Base-by-base conservation (phyloP, 2,113 vertebrate genomes). In the Python bivittatus region DNA sequence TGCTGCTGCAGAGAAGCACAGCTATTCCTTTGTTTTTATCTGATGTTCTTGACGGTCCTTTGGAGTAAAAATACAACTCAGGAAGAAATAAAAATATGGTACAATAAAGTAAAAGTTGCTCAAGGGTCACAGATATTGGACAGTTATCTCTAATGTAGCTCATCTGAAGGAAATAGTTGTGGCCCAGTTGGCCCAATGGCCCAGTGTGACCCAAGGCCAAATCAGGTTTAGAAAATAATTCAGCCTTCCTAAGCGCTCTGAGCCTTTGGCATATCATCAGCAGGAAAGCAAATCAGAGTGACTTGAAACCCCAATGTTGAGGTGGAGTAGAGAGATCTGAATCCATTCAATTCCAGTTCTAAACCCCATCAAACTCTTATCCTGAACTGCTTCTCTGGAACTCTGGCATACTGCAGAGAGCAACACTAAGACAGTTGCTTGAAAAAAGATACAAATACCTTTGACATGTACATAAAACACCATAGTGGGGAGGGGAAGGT, bases 111-210 rank as follows among this genome's bases (percentile, higher is more conserved):
- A 94, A 61, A 95, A 87, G 86, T 2, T 11, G 79, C 92, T 92
- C 84, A 33, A 95, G 96, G 96, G 93, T 96, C 94, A 96, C 83
- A 88, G 91, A 89, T 91, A 94, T 85, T 79, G 93, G 96, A 88
- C 91, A 86, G 79, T 92, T 94, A 92, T 91, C 86, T 94, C 15
- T 91, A 94, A 92, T 94, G 94, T 94, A 94, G 94, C 92, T 92
- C 93, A 94, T 88, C 86, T 94, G 90, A 94, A 91, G 86, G 92
- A 94, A 95, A 93, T 93, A 92, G 89, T 92, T 72, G n/a, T 38
- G n/a, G n/a, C 68, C 68, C n/a, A 38, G 8, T 72, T n/a, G 15
- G n/a, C 13, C n/a, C 13, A 33, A 17, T 72, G 64, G n/a, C 13
- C n/a, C 15, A 33, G 7, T 72, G 68, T 38, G 15, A 6, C 6